These are phyloP conservation scores for Geotrypetes seraphini DNA, from an alignment of 2,797 vertebrate species.

Conservation along the genomic window DNA sequence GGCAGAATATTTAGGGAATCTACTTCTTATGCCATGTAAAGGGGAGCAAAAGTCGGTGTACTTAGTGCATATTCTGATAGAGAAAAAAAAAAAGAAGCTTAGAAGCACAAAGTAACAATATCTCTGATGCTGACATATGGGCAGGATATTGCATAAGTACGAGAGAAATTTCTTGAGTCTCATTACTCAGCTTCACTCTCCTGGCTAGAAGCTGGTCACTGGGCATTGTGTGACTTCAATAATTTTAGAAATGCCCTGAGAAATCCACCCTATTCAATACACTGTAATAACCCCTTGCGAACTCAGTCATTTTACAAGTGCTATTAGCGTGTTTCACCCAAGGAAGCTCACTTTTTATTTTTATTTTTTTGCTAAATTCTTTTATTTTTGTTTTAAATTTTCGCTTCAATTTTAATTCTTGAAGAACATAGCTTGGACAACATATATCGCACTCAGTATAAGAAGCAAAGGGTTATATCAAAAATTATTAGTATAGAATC, in stretches of 20 bases:
- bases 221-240: too few relatives aligned
- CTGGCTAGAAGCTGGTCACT: too few relatives aligned
- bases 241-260: too few relatives aligned
- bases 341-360: slow-evolving; percentile 71
- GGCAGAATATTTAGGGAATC: neutral
- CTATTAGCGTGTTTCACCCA: slow-evolving; percentile 85
- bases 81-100: too few relatives aligned
- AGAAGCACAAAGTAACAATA: too few relatives aligned
- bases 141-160: too few relatives aligned
- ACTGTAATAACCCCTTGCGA: too few relatives aligned
- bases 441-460: slow-evolving; percentile 99
- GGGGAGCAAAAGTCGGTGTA: neutral
- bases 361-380: slow-evolving; percentile 92
- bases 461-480: slow-evolving; percentile 99
- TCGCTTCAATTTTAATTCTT: slow-evolving; percentile 99
- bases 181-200: too few relatives aligned
- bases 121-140: too few relatives aligned
- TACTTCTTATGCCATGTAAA: neutral
- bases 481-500: slow-evolving; percentile 99
- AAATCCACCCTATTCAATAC: too few relatives aligned
- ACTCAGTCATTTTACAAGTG: too few relatives aligned
- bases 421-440: slow-evolving; percentile 98
- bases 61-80: neutral
- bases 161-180: too few relatives aligned
- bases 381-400: slow-evolving; percentile 97